phyloP scores from a whole-genome alignment of 1,140 invertebrate species.

The Neodiprion virginianus region DNA sequence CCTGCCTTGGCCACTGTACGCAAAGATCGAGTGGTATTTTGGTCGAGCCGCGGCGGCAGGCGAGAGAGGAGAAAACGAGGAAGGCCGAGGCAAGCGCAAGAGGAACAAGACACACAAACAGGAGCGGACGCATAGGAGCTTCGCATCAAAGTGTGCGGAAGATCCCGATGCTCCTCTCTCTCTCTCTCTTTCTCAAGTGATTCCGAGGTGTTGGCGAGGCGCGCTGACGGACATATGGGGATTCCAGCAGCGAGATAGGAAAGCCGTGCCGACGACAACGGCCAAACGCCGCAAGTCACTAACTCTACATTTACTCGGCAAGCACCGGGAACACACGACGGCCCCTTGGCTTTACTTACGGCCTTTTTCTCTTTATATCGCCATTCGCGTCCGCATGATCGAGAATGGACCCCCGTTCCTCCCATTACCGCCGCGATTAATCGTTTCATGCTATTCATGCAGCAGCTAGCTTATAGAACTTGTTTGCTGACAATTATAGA shows the following conservation, averaged over 20 bases:
- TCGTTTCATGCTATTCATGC: no score
- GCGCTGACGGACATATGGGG: constrained; percentile 59
- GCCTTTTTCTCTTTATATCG: no score
- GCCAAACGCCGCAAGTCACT: constrained; percentile 1
- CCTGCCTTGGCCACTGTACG: constrained; percentile 32
- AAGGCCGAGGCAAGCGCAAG: constrained; percentile 6
- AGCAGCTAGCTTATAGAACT: no score
- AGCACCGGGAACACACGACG: background rate
- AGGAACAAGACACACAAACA: constrained; percentile 17
- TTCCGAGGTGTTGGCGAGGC: constrained; percentile 34
- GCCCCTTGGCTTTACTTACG: background rate
- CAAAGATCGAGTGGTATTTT: constrained; percentile 40
- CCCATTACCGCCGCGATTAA: no score
- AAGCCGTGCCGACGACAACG: constrained; percentile 40
- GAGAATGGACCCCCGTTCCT: no score
- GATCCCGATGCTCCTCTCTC: constrained; percentile 25
- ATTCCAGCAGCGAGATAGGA: constrained; percentile 59
- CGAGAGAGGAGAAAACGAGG: constrained; percentile 29
- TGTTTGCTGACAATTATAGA: no score
- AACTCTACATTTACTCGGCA: constrained; percentile 4
- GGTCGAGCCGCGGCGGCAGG: constrained; percentile 37
- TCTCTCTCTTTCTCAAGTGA: constrained; percentile 2
- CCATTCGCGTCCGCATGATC: no score
- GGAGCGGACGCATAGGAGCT: constrained; percentile 15
- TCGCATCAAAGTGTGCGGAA: constrained; percentile 23